Base-by-base conservation (phyloP, 2,797 vertebrate genomes). In the Austrolebias charrua region DNA sequence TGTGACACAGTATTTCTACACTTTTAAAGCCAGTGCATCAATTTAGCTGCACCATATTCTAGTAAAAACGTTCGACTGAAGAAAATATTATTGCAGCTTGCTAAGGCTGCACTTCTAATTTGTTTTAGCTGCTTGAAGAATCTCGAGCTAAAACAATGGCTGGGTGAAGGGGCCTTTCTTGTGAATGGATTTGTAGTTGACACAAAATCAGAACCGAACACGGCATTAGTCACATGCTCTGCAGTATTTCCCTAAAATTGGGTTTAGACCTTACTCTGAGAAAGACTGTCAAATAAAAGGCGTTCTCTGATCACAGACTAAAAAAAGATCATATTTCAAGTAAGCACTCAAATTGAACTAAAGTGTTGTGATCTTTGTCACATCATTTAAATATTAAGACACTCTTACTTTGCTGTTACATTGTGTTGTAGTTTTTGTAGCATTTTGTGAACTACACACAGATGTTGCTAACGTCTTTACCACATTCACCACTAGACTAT, bases 81-180 rank as follows among this genome's bases (percentile, higher is more conserved):
- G 63, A 43, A 71, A 55, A 40, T 57, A 63, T 49, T 55, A 60
- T 29, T 18, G 24, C 45, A 13, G 54, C 44, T 35, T 35, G 51
- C 48, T 48, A 48, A 58, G 46, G 16, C 57, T 46, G 14, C 55
- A 20, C 43, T 69, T 66, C 45, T 1, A 19, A 46, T 59, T 75
- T 78, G 68, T 59, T 76, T 73, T 72, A 9, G n/a, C 55, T 50
- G 44, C 66, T 76, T 49, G 18, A 69, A 48, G 42, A 58, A 50
- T 52, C 59, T 45, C 51, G 69, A 61, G 46, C 69, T 78, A 43
- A 65, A 64, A 66, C 60, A 53, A 63, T 57, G 38, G 13, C 38
- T 44, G 43, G 74, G 44, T 48, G n/a, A 56, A 75, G 68, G 44
- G 49, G 65, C 48, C 57, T 46, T 53, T 71, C 14, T 19, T 75